Conservation (phyloP, 2,797 vertebrate genomes). For the Sebastiscus tertius region DNA sequence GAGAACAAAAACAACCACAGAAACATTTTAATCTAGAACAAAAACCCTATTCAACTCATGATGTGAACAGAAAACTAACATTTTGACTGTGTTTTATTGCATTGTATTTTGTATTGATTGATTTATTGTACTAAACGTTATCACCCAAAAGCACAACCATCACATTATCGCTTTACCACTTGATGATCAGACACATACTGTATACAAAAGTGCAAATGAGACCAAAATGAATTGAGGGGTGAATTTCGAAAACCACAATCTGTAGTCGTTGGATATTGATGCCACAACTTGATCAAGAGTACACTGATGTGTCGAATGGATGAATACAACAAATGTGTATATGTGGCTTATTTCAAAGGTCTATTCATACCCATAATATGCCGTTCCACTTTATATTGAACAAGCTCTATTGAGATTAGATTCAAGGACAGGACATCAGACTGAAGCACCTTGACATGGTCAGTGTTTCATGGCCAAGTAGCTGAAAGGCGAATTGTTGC, state of each 20-base stretch:
- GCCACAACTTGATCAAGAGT: not conserved
- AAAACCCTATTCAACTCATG: not conserved
- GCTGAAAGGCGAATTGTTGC: too few species aligned
- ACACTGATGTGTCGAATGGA: not conserved
- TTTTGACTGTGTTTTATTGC: not conserved
- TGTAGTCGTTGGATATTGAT: not conserved
- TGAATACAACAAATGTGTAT: not conserved
- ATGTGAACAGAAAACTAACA: not conserved
- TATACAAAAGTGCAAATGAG: not conserved
- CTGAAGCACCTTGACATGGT: not conserved
- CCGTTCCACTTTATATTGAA: not conserved
- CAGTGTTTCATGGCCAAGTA: not conserved
- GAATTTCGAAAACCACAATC: not conserved
- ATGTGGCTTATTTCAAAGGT: not conserved
- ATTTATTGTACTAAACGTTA: not conserved
- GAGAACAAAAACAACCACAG: constrained; percentile 6
- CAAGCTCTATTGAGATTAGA: not conserved
- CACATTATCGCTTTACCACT: not conserved
- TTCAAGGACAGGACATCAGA: not conserved
- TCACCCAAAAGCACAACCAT: not conserved
- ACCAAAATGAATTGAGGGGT: not conserved
- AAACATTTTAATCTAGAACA: not conserved
- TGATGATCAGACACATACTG: not conserved
- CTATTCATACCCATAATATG: not conserved
- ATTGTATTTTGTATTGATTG: not conserved